These are phyloP conservation scores for Dinomys branickii DNA, from an alignment of 2,113 vertebrate species.

Conservation along the genomic window DNA sequence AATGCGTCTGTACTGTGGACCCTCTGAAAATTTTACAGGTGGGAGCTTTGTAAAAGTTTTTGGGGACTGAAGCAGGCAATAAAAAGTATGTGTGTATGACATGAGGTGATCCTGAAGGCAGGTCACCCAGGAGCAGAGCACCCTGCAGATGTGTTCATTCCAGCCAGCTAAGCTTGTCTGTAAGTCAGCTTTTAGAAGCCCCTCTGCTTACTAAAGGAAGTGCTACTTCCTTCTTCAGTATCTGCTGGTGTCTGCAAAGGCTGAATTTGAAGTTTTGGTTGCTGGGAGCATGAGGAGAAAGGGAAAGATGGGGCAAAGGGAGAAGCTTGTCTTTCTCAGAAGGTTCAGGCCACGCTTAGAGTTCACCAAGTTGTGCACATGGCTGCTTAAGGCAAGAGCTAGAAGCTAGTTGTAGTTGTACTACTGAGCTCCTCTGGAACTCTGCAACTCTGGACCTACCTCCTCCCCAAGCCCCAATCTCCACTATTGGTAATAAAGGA, in stretches of 20 bases:
- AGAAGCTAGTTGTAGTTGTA: background rate
- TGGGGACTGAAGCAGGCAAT: background rate
- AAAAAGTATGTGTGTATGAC: rapidly evolving
- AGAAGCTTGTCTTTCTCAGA: background rate
- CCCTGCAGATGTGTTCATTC: background rate
- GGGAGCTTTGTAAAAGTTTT: background rate
- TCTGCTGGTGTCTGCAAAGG: background rate
- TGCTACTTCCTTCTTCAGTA: background rate
- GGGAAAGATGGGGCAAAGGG: background rate
- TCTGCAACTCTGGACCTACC: background rate
- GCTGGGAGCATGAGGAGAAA: background rate
- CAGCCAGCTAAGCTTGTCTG: background rate
- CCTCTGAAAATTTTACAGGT: background rate
- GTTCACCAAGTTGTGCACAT: background rate
- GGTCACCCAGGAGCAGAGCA: background rate
- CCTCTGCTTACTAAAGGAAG: background rate
- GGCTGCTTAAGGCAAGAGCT: rapidly evolving
- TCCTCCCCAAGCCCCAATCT: background rate
- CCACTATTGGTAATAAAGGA: background rate
- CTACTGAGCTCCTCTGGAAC: background rate
- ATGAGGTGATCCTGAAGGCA: background rate
- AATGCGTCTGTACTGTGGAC: background rate
- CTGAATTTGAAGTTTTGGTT: background rate
- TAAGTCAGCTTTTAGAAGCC: background rate
- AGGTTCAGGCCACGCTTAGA: background rate